These are phyloP conservation scores for Mionectes olivaceus DNA, from an alignment of 2,797 vertebrate species.

Conservation along the genomic window DNA sequence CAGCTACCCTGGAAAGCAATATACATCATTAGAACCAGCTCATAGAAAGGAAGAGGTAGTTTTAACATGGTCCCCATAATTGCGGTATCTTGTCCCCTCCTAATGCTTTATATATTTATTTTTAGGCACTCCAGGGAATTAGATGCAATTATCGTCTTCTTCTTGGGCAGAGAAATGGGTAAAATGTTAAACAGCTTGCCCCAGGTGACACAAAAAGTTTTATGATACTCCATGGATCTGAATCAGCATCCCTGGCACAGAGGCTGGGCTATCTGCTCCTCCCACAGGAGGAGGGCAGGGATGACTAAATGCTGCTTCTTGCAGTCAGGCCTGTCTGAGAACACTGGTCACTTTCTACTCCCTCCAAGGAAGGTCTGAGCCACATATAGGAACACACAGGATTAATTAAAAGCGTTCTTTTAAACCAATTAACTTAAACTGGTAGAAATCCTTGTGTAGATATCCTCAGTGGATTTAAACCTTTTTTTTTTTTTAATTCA, in stretches of 20 bases:
- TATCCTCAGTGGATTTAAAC: slow-evolving; percentile 40
- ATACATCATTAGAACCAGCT: slow-evolving; percentile 12
- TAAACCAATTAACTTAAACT: slow-evolving; percentile 58
- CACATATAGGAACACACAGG: slow-evolving; percentile 9
- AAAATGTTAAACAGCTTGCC: slow-evolving; percentile 21
- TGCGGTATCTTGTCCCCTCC: not conserved
- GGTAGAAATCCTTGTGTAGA: slow-evolving; percentile 15
- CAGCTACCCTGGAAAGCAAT: slow-evolving; percentile 2
- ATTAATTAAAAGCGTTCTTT: slow-evolving; percentile 65
- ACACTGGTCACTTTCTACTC: not conserved
- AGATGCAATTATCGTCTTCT: not conserved
- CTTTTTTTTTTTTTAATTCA: not conserved
- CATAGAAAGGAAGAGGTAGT: not conserved
- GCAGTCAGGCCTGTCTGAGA: not conserved
- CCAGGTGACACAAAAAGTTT: slow-evolving; percentile 19
- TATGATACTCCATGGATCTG: not conserved
- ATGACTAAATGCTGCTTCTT: not conserved
- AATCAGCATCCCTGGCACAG: not conserved
- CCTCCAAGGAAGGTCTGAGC: not conserved
- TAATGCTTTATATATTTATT: slow-evolving; percentile 42
- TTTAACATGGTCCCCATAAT: not conserved
- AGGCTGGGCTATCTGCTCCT: not conserved
- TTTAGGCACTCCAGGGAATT: slow-evolving; percentile 19
- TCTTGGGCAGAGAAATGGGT: not conserved
- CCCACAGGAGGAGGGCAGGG: not conserved